Conservation (phyloP, 2,888 invertebrate genomes). For the Drosophila planitibia region DNA sequence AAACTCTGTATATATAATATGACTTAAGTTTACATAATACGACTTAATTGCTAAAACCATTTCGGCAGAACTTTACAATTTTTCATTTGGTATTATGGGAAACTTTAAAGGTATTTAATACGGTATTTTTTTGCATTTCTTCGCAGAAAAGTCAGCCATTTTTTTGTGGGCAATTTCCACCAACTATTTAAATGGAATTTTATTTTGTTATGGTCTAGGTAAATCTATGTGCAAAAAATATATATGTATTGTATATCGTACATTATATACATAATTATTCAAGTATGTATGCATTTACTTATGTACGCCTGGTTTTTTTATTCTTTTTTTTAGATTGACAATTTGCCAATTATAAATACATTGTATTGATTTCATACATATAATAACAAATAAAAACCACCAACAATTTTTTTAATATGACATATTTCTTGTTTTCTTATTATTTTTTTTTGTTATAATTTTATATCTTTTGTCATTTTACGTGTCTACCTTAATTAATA, state of each 20-base stretch:
- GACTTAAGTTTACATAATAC: constrained; percentile 18
- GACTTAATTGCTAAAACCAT: constrained; percentile 48
- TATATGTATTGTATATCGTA: constrained; percentile 64
- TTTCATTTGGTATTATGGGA: constrained; percentile 8
- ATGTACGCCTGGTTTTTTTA: constrained; percentile 38
- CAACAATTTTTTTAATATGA: constrained; percentile 56
- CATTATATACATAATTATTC: constrained; percentile 69
- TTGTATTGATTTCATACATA: constrained; percentile 38
- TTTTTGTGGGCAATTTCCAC: constrained; percentile 25
- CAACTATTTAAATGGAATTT: constrained; percentile 35
- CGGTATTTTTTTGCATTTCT: constrained; percentile 21
- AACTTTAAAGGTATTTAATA: constrained; percentile 34
- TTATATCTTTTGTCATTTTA: constrained; percentile 38
- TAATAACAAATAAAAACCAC: constrained; percentile 70
- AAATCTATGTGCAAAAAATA: constrained; percentile 80
- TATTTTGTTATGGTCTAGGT: constrained; percentile 56
- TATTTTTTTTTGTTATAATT: constrained; percentile 1
- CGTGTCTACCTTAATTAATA: constrained; percentile 76
- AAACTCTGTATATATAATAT: constrained; percentile 22
- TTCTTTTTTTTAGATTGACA: constrained; percentile 51
- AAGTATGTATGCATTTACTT: constrained; percentile 52
- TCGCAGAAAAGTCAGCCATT: constrained; percentile 25
- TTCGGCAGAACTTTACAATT: constrained; percentile 66
- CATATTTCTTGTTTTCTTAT: not conserved
- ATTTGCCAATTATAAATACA: constrained; percentile 73